Evolutionary conservation across 2,888 invertebrate genomes (phyloP).

Genomic region (Brachypalpus laphriformis): DNA sequence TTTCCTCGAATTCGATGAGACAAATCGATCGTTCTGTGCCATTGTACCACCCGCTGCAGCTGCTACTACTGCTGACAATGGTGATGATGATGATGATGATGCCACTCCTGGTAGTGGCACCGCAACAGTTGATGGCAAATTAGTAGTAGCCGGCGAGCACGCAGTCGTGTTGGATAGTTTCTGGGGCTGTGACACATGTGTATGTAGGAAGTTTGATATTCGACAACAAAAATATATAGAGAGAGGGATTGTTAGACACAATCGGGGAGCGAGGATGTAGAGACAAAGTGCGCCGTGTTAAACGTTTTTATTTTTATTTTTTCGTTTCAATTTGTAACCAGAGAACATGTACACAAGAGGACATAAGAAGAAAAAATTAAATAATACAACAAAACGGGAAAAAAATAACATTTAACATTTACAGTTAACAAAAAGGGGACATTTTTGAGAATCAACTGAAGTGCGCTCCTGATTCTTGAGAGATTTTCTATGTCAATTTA

Average conservation of each 20-base stretch:
- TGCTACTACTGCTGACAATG: not conserved
- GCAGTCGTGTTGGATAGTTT: constrained; percentile 12
- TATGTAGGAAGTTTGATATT: constrained; percentile 7
- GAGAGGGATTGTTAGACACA: constrained; percentile 51
- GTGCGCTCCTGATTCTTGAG: constrained; percentile 16
- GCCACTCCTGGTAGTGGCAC: not conserved
- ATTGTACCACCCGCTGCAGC: not conserved
- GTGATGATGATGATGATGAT: constrained; percentile 13
- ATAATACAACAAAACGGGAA: constrained; percentile 46
- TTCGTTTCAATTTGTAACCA: constrained; percentile 24
- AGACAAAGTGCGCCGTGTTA: constrained; percentile 22
- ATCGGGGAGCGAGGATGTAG: constrained; percentile 31
- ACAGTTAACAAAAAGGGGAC: not conserved
- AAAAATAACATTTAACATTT: constrained; percentile 40
- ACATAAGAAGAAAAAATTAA: constrained; percentile 34
- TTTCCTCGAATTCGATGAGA: not conserved
- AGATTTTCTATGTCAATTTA: not conserved
- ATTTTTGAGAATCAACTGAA: not conserved
- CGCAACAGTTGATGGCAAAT: not conserved
- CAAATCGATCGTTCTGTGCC: not conserved
- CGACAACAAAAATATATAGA: constrained; percentile 26
- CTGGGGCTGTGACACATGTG: constrained; percentile 35
- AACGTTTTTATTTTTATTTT: constrained; percentile 26
- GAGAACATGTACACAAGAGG: constrained; percentile 41
- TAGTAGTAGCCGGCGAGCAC: not conserved